A percentile compares a stretch with the other conserved stretches of the same genome.
These are phyloP conservation scores for Chloroceryle amazona DNA, from an alignment of 2,797 vertebrate species.

Conservation along the genomic window DNA sequence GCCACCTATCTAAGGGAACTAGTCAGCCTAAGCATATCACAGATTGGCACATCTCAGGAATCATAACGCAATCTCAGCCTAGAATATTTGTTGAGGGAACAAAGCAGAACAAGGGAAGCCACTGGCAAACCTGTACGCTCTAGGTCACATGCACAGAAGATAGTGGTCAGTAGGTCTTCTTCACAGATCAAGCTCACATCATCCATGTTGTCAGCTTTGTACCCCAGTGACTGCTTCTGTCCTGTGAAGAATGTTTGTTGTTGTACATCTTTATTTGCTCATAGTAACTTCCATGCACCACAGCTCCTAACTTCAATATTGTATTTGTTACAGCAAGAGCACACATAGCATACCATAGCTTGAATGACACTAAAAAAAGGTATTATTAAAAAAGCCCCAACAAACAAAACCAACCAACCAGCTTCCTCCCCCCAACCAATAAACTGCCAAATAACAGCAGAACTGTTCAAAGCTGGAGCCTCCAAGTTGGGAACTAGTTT, in stretches of 20 bases:
- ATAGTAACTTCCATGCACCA: neutral
- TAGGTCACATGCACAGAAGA: slow-evolving; percentile 88
- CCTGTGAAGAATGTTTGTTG: neutral
- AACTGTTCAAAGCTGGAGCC: neutral
- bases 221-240: slow-evolving; percentile 1
- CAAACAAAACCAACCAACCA: neutral
- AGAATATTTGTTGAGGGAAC: neutral
- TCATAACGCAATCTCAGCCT: fast-evolving
- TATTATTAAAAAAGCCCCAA: neutral
- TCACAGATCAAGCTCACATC: slow-evolving; percentile 86
- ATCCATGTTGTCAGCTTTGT: slow-evolving; percentile 58
- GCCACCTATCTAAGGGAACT: neutral
- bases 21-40: too few species aligned
- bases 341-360: neutral
- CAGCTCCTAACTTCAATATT: neutral
- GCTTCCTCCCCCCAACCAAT: fast-evolving
- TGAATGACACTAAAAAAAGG: neutral
- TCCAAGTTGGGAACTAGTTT: neutral
- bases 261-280: neutral
- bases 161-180: slow-evolving; percentile 88
- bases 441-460: neutral
- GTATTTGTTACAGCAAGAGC: fast-evolving
- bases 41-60: fast-evolving
- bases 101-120: neutral
- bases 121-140: slow-evolving; percentile 83